Base-by-base conservation (phyloP, 2,797 vertebrate genomes). In the Neomorphus geoffroyi region DNA sequence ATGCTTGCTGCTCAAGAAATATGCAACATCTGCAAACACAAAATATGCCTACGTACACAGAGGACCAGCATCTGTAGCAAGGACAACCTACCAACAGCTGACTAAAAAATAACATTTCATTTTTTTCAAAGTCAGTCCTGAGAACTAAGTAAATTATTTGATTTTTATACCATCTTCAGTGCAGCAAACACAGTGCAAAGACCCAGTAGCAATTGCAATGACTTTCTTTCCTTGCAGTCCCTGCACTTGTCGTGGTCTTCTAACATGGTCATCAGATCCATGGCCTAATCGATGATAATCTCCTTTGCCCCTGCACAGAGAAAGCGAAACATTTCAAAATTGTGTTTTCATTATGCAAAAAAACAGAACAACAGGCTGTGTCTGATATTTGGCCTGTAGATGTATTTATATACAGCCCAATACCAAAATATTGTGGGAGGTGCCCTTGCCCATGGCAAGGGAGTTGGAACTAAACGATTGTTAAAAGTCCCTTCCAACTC, bases 141-240 rank as follows among this genome's bases (percentile, higher is more conserved):
- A 73, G 24, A 84, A 50, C 3, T 27, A 86, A 43, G 10, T 57
- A 79, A 89, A 60, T 13, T 2, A 62, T 64, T 19, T n/a, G 3
- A 50, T 57, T 79, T 73, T 75, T 97, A 69, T 98, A 99, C 99
- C 99, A 18, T 99, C 99, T 92, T 99, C 99, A 5, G 99, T 99
- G 98, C 99, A 99, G 97, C 99, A 99, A 41, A 99, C 99, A 45
- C 99, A 99, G 97, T 99, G 99, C 90, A 99, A 98, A 33, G 99
- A 99, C 15, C 99, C 99, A 0, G 99, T 99, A 77, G 99, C 99
- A n/a, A 99, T 99, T 74, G 99, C 99, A n/a, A 99, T 99, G 94
- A 99, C 99, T 95, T 99, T 99, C 96, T 99, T 99, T 65, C 99
- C 99, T 96, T 99, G 99, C 9, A 99, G 98, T 11, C 99, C 99